phyloP scores from a whole-genome alignment of 2,797 vertebrate species.

The Galagoides demidoff region DNA sequence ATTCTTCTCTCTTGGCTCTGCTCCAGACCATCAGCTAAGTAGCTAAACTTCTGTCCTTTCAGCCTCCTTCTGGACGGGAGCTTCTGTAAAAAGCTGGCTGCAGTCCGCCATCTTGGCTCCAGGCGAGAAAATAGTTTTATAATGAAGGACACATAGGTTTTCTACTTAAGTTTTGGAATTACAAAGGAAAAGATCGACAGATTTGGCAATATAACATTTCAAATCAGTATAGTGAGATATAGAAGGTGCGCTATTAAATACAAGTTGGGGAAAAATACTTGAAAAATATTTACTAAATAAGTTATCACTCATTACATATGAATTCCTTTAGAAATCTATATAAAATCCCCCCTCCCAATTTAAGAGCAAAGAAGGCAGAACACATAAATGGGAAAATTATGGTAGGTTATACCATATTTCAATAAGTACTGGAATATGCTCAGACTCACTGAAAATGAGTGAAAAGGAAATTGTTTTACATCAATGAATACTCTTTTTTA shows the following conservation, averaged over 20 bases:
- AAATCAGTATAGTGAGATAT: not conserved
- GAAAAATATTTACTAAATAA: constrained; percentile 19
- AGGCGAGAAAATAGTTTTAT: too few species aligned
- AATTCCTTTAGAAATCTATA: not conserved
- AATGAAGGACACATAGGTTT: not conserved
- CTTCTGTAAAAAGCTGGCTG: too few species aligned
- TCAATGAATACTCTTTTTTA: not conserved
- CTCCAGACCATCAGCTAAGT: too few species aligned
- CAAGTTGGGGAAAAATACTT: not conserved
- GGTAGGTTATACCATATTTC: not conserved
- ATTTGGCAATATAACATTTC: constrained; percentile 23
- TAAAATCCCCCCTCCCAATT: not conserved
- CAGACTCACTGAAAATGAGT: not conserved
- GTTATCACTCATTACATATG: not conserved
- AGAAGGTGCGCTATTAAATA: not conserved
- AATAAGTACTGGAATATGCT: not conserved
- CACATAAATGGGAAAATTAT: not conserved
- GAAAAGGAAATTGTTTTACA: not conserved
- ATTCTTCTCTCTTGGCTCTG: too few species aligned
- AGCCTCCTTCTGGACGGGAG: too few species aligned
- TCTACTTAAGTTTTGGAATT: not conserved
- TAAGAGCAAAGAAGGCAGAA: not conserved
- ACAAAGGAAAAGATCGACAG: not conserved
- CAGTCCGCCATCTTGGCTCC: too few species aligned
- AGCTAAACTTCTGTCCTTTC: too few species aligned